Conservation (phyloP, 1,140 invertebrate genomes). For the Micrasema minimum region DNA sequence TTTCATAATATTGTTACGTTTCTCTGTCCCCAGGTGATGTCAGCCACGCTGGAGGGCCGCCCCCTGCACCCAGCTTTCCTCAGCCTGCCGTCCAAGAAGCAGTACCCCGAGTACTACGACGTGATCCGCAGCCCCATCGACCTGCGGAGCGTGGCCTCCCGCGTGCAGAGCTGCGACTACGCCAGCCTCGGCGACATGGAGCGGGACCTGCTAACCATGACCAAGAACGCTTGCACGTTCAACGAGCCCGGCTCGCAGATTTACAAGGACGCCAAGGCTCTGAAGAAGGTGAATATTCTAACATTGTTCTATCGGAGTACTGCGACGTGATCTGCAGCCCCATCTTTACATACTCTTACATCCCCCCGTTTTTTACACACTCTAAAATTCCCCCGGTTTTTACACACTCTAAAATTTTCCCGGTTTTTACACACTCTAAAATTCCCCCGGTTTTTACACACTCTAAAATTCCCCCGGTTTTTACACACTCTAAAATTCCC, state of each 20-base stretch:
- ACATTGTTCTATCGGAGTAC: too few species aligned
- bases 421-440: too few species aligned
- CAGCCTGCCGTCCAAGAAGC: conserved; percentile 88
- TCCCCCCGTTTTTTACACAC: too few species aligned
- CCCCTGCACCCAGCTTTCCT: conserved; percentile 87
- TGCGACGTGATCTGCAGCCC: neutral
- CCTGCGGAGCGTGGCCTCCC: conserved; percentile 90
- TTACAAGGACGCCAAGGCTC: conserved; percentile 92
- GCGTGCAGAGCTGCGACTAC: conserved; percentile 89
- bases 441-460: too few species aligned
- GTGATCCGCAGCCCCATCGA: conserved; percentile 97
- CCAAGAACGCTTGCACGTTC: conserved; percentile 94
- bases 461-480: too few species aligned
- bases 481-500: too few species aligned
- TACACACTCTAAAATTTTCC: too few species aligned
- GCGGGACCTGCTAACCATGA: conserved; percentile 90
- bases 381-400: too few species aligned
- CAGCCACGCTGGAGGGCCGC: conserved; percentile 82
- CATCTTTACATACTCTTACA: neutral
- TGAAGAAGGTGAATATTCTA: conserved; percentile 88
- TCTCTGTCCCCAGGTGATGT: conserved; percentile 73
- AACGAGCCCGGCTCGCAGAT: conserved; percentile 97
- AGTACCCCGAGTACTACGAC: conserved; percentile 97
- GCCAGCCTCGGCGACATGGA: conserved; percentile 84
- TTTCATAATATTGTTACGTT: neutral